Conservation (phyloP, 1,140 invertebrate species). For the Atta texana region DNA sequence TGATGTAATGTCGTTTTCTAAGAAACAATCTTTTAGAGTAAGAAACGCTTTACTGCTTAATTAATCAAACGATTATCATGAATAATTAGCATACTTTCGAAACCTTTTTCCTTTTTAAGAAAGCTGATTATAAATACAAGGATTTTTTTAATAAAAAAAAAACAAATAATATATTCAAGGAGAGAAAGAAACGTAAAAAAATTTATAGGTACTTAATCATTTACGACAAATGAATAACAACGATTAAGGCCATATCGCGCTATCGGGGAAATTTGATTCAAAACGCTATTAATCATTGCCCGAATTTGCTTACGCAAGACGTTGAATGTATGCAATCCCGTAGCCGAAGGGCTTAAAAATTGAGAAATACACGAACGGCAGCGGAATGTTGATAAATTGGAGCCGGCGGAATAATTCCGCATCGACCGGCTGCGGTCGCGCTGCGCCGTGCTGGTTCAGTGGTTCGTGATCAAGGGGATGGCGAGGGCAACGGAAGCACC, state of each 20-base stretch:
- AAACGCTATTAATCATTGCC: conserved; percentile 31
- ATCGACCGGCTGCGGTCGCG: conserved; percentile 27
- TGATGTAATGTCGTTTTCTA: not conserved
- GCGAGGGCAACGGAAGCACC: conserved; percentile 65
- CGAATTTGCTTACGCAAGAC: conserved; percentile 45
- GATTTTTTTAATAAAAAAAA: not conserved
- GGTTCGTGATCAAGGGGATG: conserved; percentile 19
- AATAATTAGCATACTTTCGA: not conserved
- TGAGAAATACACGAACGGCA: conserved; percentile 20
- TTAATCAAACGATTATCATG: not conserved
- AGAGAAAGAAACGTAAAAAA: not conserved
- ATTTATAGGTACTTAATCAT: conserved; percentile 5
- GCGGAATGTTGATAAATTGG: conserved; percentile 47
- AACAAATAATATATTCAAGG: not conserved
- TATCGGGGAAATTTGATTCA: conserved; percentile 38
- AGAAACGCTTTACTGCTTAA: not conserved
- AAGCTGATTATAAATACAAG: not conserved
- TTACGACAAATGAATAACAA: conserved; percentile 26
- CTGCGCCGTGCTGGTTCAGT: not conserved
- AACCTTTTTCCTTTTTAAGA: not conserved
- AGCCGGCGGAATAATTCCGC: conserved; percentile 38
- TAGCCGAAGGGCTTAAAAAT: conserved; percentile 19
- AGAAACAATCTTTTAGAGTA: not conserved
- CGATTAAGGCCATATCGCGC: conserved; percentile 30
- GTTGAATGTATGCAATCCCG: not conserved